Conservation (phyloP, 2,113 vertebrate species). For the Theristicus caerulescens region DNA sequence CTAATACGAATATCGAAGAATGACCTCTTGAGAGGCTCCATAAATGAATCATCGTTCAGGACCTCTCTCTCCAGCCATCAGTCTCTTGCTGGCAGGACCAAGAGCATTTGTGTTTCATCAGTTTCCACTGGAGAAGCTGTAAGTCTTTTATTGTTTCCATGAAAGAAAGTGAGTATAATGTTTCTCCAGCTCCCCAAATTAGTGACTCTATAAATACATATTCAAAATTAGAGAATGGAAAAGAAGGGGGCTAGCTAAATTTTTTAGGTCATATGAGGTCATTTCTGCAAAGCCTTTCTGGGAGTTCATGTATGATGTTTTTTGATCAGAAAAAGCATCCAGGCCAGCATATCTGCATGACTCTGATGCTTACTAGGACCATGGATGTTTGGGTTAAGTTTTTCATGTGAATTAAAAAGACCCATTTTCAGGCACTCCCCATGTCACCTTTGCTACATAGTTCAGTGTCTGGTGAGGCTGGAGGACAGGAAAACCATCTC, state of each 20-base stretch:
- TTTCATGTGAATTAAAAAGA: neutral
- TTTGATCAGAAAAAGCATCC: neutral
- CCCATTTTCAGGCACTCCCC: neutral
- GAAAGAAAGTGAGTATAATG: neutral
- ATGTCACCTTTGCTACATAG: neutral
- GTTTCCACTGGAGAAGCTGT: slow-evolving; percentile 67
- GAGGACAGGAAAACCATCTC: neutral
- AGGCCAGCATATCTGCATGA: neutral
- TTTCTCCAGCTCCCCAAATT: neutral
- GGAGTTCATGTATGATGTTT: neutral
- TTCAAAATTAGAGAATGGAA: neutral
- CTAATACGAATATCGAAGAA: slow-evolving; percentile 61
- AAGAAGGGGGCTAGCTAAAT: neutral
- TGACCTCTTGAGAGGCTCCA: slow-evolving; percentile 53
- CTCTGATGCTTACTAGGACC: neutral
- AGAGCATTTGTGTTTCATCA: slow-evolving; percentile 49
- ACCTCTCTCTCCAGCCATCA: slow-evolving; percentile 62
- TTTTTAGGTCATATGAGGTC: neutral
- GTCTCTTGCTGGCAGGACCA: slow-evolving; percentile 50
- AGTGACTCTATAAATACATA: neutral
- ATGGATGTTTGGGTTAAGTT: neutral
- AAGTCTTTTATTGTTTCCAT: slow-evolving; percentile 39
- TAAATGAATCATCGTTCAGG: slow-evolving; percentile 66
- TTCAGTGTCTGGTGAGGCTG: neutral
- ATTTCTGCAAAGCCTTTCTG: neutral